A percentile compares a stretch with the other conserved stretches of the same genome.
phyloP scores from a whole-genome alignment of 2,797 vertebrate genomes.

The Coilia nasus region DNA sequence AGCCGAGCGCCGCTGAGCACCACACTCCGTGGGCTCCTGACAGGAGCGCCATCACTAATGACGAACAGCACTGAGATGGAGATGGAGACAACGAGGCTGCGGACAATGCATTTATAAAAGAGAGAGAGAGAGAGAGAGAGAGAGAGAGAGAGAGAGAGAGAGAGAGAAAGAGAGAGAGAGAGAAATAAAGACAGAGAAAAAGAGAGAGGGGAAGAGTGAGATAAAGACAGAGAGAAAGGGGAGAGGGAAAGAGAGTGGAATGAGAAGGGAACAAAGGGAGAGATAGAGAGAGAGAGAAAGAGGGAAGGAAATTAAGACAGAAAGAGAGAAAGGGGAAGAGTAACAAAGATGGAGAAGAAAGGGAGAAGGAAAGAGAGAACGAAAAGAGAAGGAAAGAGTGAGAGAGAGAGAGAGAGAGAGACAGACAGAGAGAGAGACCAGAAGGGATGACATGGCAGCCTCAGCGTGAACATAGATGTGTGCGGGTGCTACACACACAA shows the following conservation, averaged over 20 bases:
- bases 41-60: neutral
- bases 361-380: constrained; percentile 39
- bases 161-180: no score
- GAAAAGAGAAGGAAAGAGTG: constrained; percentile 54
- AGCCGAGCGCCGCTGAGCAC: no score
- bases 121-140: constrained; percentile 25
- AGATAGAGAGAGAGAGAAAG: constrained; percentile 45
- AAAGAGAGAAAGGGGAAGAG: constrained; percentile 21
- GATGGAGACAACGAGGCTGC: neutral
- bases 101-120: neutral
- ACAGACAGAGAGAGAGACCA: no score
- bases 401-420: no score
- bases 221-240: no score
- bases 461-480: no score
- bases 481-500: neutral
- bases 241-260: no score
- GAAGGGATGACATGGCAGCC: no score
- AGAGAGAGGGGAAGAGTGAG: neutral
- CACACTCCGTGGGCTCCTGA: neutral
- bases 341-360: constrained; percentile 20
- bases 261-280: neutral
- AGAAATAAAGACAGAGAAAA: constrained; percentile 8
- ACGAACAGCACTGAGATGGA: neutral
- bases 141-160: neutral
- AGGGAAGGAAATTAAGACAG: constrained; percentile 55